Conservation (phyloP, 2,888 invertebrate genomes). For the Artemia sinica region DNA sequence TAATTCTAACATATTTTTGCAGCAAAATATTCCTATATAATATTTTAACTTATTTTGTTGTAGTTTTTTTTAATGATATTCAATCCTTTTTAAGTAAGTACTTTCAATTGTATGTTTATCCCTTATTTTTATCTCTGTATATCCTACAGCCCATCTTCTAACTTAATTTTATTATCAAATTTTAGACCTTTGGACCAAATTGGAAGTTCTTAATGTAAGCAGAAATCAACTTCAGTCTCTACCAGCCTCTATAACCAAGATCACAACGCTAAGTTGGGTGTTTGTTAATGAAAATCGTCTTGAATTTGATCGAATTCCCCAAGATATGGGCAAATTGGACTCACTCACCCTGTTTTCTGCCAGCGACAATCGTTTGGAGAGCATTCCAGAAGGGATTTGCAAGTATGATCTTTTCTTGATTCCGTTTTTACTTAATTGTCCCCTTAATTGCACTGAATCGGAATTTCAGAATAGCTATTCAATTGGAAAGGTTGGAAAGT, state of each 20-base stretch:
- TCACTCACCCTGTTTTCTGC: conserved; percentile 88
- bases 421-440: background rate
- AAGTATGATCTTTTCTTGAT: conserved; percentile 38
- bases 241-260: conserved; percentile 71
- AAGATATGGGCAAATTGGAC: conserved; percentile 88
- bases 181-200: conserved; percentile 70
- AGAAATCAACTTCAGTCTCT: conserved; percentile 67
- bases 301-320: conserved; percentile 94
- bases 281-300: conserved; percentile 88
- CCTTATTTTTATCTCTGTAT: no score
- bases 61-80: no score
- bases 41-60: no score
- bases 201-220: conserved; percentile 86
- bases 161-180: conserved; percentile 15
- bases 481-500: no score
- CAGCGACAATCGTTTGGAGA: conserved; percentile 84
- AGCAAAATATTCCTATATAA: no score
- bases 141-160: no score
- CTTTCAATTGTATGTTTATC: no score
- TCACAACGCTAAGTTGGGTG: conserved; percentile 58
- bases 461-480: no score
- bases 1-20: no score
- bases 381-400: conserved; percentile 95
- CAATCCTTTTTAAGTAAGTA: no score
- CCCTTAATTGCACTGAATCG: no score